Evolutionary conservation across 2,113 vertebrate genomes (phyloP).

Genomic region (Nerophis lumbriciformis): DNA sequence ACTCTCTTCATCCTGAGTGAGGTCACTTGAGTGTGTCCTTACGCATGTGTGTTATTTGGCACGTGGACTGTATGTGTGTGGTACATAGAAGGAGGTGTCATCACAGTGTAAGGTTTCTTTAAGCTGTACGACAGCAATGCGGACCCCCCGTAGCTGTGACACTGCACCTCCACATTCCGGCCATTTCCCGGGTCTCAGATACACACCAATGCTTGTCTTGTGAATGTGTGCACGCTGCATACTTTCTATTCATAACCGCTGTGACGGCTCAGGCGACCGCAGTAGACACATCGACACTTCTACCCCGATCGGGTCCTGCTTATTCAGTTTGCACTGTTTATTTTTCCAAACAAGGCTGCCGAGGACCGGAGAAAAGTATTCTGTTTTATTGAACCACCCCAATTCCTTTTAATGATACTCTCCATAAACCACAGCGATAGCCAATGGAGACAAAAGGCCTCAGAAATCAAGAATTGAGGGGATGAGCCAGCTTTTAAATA

Average conservation of each 20-base stretch:
- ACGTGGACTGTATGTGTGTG: constrained; percentile 13
- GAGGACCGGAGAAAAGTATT: constrained; percentile 19
- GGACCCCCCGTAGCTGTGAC: constrained; percentile 42
- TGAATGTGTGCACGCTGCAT: constrained; percentile 1
- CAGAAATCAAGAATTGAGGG: no score
- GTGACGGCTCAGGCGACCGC: constrained; percentile 23
- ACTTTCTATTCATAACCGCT: constrained; percentile 14
- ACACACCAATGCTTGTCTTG: constrained; percentile 6
- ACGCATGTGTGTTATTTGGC: constrained; percentile 16
- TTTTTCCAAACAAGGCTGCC: constrained; percentile 50
- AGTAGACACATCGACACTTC: constrained; percentile 28
- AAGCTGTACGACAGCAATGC: background rate
- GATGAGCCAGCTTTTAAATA: no score
- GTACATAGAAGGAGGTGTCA: constrained; percentile 1
- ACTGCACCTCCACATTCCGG: constrained; percentile 40
- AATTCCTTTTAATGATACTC: background rate
- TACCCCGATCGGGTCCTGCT: constrained; percentile 12
- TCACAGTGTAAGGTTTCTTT: constrained; percentile 4
- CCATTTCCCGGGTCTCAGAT: constrained; percentile 38
- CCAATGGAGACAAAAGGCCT: no score
- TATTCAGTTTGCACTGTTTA: constrained; percentile 23
- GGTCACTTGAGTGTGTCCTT: constrained; percentile 6
- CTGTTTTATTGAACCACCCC: background rate
- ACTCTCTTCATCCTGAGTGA: background rate
- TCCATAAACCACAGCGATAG: no score